Evolutionary conservation across 2,797 vertebrate genomes (phyloP), one percentile per base, ranked within the genome.

Genomic region (Thripadectes ignobilis): DNA sequence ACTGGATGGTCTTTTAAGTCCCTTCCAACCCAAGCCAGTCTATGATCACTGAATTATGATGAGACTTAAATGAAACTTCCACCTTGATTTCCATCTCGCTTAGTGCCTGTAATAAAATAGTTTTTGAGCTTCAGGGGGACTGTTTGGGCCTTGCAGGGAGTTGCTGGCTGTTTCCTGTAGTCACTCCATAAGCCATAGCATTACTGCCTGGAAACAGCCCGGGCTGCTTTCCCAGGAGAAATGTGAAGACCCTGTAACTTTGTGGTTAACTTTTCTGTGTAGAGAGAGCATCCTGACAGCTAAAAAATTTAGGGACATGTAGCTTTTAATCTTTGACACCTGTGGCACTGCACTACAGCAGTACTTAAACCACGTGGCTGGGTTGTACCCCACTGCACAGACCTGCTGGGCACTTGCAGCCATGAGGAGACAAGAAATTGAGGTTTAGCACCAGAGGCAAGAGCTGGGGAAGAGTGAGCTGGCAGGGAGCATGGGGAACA

Each of bases 21-120:
- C 32, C 23, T 66, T 66, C 43, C 63, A 46, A 26, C 23, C 32
- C 43, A 66, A 46, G 8, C 32, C 32, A 46, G 46, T 46, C 23
- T 46, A 4, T 46, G 43, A 65, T 82, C 83, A 67, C 66, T 94
- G 82, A 88, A 78, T 93, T 91, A 78, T 4, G 11, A 67, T 59
- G 69, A 88, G 54, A 73, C 78, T 68, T 67, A 91, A 61, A 67
- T 57, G 71, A 87, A 87, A 55, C 81, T 93, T 95, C 75, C 38
- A 10, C 63, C 62, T 85, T 85, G 82, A 77, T 89, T 94, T 95
- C 85, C 48, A n/a, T 85, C 82, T 85, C 19, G 0, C 62, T 78
- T 67, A 57, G 29, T 77, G 62, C 62, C 74, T 6, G 2, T 87
- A 77, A 72, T 66, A 36, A 89, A 91, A 85, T 24, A 32, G 34